A percentile compares a stretch with the other conserved stretches of the same genome.
These are phyloP conservation scores for Apaloderma vittatum DNA, from an alignment of 2,113 vertebrate species.

Conservation along the genomic window DNA sequence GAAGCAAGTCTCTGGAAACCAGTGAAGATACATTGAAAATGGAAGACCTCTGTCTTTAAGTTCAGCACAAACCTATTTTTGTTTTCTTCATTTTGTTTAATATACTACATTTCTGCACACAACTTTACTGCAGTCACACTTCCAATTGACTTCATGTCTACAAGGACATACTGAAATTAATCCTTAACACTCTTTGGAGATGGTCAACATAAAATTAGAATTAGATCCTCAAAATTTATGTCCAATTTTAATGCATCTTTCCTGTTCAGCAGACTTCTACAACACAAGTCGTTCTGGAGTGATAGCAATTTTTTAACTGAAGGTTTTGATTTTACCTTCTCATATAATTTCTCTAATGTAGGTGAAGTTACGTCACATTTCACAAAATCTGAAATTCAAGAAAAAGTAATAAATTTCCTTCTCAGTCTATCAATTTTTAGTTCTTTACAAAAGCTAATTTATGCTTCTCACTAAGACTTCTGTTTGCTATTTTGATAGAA, in stretches of 20 bases:
- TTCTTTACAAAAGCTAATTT: background rate
- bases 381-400: background rate
- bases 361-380: background rate
- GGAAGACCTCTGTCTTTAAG: background rate
- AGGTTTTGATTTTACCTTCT: slow-evolving; percentile 11
- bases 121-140: background rate
- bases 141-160: background rate
- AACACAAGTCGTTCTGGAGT: background rate
- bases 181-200: background rate
- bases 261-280: background rate
- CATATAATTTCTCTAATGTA: background rate
- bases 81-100: background rate
- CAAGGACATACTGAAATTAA: background rate
- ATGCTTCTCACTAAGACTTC: background rate
- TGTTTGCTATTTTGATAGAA: background rate
- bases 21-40: background rate
- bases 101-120: background rate
- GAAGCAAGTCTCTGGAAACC: background rate
- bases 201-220: background rate
- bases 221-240: slow-evolving; percentile 12
- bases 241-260: background rate
- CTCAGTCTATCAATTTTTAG: background rate
- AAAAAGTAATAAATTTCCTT: background rate
- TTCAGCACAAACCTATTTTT: background rate
- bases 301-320: background rate